These are phyloP conservation scores for Lycopodina hypogea DNA, from an alignment of 37 sponge, comb jelly and placozoan species.

Conservation along the genomic window DNA sequence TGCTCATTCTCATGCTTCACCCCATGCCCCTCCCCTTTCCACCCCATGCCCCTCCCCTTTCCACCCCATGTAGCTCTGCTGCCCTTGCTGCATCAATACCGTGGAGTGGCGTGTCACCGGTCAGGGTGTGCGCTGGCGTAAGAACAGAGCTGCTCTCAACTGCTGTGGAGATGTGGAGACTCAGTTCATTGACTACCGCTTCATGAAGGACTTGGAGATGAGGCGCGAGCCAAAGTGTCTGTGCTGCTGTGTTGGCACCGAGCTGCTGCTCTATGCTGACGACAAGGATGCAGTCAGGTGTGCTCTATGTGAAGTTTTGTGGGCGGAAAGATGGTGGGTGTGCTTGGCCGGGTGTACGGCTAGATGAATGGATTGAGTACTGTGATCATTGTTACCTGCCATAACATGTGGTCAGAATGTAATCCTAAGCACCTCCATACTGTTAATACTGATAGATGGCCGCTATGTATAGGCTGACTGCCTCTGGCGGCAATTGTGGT, in stretches of 20 bases:
- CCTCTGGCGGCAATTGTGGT: too few relatives aligned
- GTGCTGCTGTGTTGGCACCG: conserved; percentile 79
- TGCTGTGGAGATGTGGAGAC: conserved; percentile 82
- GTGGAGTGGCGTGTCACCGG: conserved; percentile 83
- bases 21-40: too few relatives aligned
- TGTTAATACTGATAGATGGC: too few relatives aligned
- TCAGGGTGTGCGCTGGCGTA: conserved; percentile 84
- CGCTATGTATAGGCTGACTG: too few relatives aligned
- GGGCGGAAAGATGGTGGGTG: conserved; percentile 12
- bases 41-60: background rate
- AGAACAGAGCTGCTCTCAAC: conserved; percentile 71
- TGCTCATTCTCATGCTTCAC: too few relatives aligned
- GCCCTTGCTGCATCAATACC: conserved; percentile 72
- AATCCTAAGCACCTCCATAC: too few relatives aligned
- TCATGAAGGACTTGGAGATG: conserved; percentile 85
- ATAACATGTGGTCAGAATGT: too few relatives aligned
- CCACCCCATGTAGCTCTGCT: conserved; percentile 32
- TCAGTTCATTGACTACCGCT: conserved; percentile 83
- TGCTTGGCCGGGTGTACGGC: background rate
- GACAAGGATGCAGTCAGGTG: conserved; percentile 73
- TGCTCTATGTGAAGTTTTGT: background rate
- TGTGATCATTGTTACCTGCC: too few relatives aligned
- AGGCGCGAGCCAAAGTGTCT: conserved; percentile 61
- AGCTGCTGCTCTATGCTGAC: conserved; percentile 83
- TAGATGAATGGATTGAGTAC: too few relatives aligned